Evolutionary conservation across 2,888 invertebrate genomes (phyloP).

Genomic region (Lacanobia oleracea): DNA sequence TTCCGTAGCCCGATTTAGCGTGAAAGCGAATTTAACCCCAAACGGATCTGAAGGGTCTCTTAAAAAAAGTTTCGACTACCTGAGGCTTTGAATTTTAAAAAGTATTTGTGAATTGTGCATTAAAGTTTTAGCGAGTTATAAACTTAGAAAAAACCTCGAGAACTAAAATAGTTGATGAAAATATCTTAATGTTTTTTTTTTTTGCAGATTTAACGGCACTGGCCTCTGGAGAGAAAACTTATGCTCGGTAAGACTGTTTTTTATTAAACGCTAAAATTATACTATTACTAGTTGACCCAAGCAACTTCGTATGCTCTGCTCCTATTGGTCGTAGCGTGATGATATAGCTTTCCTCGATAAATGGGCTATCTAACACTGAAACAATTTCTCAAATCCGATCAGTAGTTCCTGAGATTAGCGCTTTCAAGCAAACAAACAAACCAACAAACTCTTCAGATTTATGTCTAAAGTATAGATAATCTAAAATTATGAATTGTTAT

Average conservation of each 20-base stretch:
- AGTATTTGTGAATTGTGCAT: slow-evolving; percentile 75
- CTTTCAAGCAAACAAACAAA: no score
- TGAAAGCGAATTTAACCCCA: slow-evolving; percentile 84
- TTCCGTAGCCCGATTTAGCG: slow-evolving; percentile 79
- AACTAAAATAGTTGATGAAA: slow-evolving; percentile 3
- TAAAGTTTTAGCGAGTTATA: slow-evolving; percentile 70
- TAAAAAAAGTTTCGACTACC: slow-evolving; percentile 79
- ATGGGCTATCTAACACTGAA: no score
- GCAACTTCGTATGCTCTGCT: no score
- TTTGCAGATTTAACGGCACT: slow-evolving; percentile 52
- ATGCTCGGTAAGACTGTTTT: slow-evolving; percentile 52
- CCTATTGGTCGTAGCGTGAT: no score
- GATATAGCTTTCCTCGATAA: no score
- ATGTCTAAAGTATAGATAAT: no score
- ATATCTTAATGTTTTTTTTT: slow-evolving; percentile 27
- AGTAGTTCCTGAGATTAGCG: no score
- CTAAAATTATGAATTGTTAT: no score
- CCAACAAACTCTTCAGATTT: no score
- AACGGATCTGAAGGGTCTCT: slow-evolving; percentile 72
- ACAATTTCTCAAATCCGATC: no score
- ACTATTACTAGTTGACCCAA: no score
- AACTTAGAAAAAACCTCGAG: slow-evolving; percentile 52
- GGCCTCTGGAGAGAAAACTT: slow-evolving; percentile 14
- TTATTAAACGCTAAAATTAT: no score
- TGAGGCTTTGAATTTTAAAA: slow-evolving; percentile 69